These are phyloP conservation scores for Callinectes sapidus DNA, from an alignment of 2,888 invertebrate species.

Conservation along the genomic window DNA sequence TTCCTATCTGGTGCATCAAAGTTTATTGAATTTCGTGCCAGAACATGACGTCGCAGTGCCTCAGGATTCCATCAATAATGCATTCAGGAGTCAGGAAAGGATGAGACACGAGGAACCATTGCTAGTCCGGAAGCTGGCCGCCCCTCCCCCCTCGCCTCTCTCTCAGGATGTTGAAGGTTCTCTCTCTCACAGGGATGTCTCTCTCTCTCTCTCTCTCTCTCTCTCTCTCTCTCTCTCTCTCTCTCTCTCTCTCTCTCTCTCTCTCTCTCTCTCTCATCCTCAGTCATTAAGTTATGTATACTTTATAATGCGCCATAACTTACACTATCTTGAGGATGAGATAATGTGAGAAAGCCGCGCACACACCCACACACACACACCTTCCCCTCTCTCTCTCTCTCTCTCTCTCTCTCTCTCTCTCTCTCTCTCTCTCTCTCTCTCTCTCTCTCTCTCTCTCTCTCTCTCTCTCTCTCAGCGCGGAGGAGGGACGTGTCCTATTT, in stretches of 20 bases:
- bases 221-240: neutral
- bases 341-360: no score
- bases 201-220: neutral
- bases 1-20: constrained; percentile 26
- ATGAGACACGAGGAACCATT: neutral
- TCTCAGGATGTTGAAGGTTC: neutral
- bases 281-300: neutral
- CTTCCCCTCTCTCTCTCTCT: neutral
- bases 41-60: constrained; percentile 18
- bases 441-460: no score
- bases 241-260: constrained; percentile 1
- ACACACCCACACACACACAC: no score
- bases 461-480: neutral
- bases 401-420: neutral
- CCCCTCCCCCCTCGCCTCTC: neutral
- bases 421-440: constrained; percentile 1
- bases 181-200: neutral
- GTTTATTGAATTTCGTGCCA: constrained; percentile 33
- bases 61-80: constrained; percentile 1
- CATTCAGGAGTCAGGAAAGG: neutral
- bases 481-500: neutral
- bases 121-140: neutral
- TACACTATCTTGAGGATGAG: no score
- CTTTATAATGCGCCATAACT: no score
- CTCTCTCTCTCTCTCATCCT: neutral